Evolutionary conservation across 2,113 vertebrate genomes (phyloP).

Genomic region (Chelonoidis abingdonii): DNA sequence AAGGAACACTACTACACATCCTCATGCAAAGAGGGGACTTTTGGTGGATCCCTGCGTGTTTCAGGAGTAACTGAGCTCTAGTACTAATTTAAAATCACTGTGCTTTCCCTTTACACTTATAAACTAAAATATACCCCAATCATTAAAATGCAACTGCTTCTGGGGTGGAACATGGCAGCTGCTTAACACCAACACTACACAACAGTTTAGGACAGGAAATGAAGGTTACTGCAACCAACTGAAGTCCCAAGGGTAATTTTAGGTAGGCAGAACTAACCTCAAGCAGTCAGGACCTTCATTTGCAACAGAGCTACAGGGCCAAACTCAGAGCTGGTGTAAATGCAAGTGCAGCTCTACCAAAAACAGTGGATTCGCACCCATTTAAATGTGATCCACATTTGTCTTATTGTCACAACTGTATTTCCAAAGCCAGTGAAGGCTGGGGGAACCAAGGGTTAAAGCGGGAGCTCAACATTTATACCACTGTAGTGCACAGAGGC

Average conservation of each 20-base stretch:
- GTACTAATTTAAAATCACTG: background rate
- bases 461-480: background rate
- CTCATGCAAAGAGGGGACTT: too few species aligned
- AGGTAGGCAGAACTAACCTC: background rate
- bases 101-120: background rate
- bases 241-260: background rate
- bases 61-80: background rate
- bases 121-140: background rate
- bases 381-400: background rate
- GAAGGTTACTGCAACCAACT: too few species aligned
- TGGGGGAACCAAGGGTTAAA: background rate
- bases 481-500: background rate
- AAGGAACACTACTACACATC: background rate
- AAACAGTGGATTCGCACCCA: background rate
- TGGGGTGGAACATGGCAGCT: background rate
- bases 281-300: background rate
- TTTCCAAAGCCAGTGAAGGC: background rate
- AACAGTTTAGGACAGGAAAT: too few species aligned
- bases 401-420: background rate
- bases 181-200: too few species aligned
- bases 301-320: background rate
- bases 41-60: too few species aligned
- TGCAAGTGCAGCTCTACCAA: background rate
- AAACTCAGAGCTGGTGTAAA: background rate
- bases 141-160: background rate